Percentiles rank a stretch among this genome's conserved stretches.
phyloP scores from a whole-genome alignment of 1,140 invertebrate genomes.

The Globodera ellingtonae region DNA sequence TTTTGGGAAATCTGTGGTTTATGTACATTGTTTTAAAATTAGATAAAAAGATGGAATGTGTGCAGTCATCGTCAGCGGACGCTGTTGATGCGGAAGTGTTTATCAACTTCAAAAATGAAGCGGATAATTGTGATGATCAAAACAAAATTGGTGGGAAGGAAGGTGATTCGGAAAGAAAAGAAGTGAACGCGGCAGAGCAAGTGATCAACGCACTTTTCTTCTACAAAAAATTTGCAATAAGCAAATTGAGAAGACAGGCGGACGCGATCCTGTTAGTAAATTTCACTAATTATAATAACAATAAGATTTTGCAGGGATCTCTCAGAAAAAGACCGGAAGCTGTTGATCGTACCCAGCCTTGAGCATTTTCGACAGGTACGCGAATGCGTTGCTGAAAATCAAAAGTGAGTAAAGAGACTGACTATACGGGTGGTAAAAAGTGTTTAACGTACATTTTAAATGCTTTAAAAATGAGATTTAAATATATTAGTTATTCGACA shows the following conservation, averaged over 20 bases:
- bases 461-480: background rate
- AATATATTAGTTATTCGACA: too few species aligned
- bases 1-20: too few species aligned
- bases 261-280: slow-evolving; percentile 22
- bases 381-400: slow-evolving; percentile 35
- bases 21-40: too few species aligned
- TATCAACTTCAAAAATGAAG: background rate
- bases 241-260: slow-evolving; percentile 27
- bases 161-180: slow-evolving; percentile 6
- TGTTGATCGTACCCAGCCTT: slow-evolving; percentile 16
- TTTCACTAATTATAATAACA: background rate
- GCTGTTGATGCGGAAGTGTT: background rate
- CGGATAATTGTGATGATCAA: background rate
- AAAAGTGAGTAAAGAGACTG: slow-evolving; percentile 24
- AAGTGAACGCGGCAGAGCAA: slow-evolving; percentile 38
- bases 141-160: background rate
- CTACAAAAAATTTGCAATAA: slow-evolving; percentile 30
- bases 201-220: slow-evolving; percentile 36
- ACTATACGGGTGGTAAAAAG: too few species aligned
- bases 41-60: background rate
- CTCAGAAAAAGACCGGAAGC: slow-evolving; percentile 20
- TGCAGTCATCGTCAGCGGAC: background rate
- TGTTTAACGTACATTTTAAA: too few species aligned
- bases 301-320: slow-evolving; percentile 23
- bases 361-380: slow-evolving; percentile 30